These are phyloP conservation scores for Sesia bembeciformis DNA, from an alignment of 2,888 invertebrate genomes.

Conservation along the genomic window DNA sequence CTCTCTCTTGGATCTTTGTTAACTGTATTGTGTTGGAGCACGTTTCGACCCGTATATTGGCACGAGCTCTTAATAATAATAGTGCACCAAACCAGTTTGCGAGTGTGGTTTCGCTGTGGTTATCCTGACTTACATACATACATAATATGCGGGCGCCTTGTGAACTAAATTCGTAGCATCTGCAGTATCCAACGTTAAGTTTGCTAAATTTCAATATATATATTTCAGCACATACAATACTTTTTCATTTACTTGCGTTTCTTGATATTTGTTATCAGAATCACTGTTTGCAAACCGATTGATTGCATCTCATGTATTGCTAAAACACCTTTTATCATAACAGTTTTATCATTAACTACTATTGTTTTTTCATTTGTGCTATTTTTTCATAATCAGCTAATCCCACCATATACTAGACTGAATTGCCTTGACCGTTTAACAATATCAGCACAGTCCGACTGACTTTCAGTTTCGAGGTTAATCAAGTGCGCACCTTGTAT, in stretches of 20 bases:
- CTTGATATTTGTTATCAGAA: too few relatives aligned
- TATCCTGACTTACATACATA: slow-evolving; percentile 48
- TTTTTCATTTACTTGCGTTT: too few relatives aligned
- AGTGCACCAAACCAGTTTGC: slow-evolving; percentile 71
- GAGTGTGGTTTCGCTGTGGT: slow-evolving; percentile 62
- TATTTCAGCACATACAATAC: too few relatives aligned
- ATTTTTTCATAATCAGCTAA: not conserved
- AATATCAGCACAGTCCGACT: slow-evolving; percentile 38
- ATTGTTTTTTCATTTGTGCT: not conserved
- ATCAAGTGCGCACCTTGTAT: slow-evolving; percentile 33
- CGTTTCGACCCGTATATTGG: slow-evolving; percentile 60
- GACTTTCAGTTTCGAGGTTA: slow-evolving; percentile 61
- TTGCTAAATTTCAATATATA: too few relatives aligned
- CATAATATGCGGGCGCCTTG: slow-evolving; percentile 48
- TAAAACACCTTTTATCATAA: too few relatives aligned
- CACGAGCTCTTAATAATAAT: slow-evolving; percentile 73
- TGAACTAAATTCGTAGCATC: slow-evolving; percentile 42
- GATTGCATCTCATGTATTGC: too few relatives aligned
- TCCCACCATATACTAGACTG: slow-evolving; percentile 14
- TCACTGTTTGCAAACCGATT: too few relatives aligned
- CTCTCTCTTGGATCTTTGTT: slow-evolving; percentile 32
- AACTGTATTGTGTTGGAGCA: slow-evolving; percentile 44
- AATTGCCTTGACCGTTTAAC: slow-evolving; percentile 58
- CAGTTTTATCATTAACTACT: not conserved
- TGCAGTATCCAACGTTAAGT: slow-evolving; percentile 9